Conservation (phyloP, 2,113 vertebrate genomes). For the Piprites chloris region DNA sequence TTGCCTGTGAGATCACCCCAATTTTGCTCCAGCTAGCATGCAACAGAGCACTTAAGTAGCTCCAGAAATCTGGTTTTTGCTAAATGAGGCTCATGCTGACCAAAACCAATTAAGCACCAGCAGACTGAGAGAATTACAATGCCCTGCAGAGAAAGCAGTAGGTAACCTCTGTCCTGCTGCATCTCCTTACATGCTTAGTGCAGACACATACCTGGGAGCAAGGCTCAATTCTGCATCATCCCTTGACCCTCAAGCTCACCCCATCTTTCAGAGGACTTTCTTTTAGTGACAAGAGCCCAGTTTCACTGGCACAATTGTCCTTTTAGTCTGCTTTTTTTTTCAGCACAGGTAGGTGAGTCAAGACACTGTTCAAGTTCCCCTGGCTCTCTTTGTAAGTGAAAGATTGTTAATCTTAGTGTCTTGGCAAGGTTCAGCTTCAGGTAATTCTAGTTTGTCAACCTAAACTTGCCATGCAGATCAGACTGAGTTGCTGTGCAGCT, state of each 20-base stretch:
- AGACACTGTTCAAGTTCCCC: not conserved
- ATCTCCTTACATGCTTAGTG: not conserved
- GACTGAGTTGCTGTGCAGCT: not conserved
- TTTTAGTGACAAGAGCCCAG: not conserved
- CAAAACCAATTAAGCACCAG: not conserved
- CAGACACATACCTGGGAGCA: not conserved
- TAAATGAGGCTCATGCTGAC: not conserved
- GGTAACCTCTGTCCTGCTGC: not conserved
- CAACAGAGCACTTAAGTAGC: not conserved
- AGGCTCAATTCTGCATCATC: not conserved
- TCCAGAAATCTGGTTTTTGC: not conserved
- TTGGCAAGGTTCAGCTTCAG: not conserved
- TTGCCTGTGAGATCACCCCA: accelerated
- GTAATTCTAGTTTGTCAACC: not conserved
- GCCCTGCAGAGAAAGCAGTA: not conserved
- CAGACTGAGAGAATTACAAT: not conserved
- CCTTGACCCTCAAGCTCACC: not conserved
- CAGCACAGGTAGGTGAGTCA: accelerated
- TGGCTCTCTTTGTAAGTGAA: not conserved
- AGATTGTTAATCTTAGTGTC: not conserved
- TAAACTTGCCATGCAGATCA: not conserved
- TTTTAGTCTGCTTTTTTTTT: not conserved
- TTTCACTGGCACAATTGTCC: not conserved
- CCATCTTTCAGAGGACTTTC: not conserved
- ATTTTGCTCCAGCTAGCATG: not conserved